Percentiles rank a stretch among this genome's conserved stretches.
Conservation (phyloP, 2,113 vertebrate species). For the Brachionichthys hirsutus region DNA sequence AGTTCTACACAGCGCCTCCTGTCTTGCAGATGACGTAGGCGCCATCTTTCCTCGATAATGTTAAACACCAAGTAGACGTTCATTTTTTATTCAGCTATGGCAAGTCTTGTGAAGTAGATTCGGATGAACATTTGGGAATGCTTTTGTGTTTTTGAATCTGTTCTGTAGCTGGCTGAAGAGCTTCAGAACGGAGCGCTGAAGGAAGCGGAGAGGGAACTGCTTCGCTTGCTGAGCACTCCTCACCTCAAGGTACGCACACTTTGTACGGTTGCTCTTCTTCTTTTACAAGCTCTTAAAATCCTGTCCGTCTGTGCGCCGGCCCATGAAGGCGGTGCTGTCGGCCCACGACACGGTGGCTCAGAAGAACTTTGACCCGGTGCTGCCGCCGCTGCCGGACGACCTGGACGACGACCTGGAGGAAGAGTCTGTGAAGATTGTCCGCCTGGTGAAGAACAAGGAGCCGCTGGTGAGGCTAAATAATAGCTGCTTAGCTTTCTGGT, state of each 20-base stretch:
- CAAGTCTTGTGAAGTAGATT: not conserved
- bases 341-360: slow-evolving; percentile 95
- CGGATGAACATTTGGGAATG: not conserved
- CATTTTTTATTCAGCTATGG: not conserved
- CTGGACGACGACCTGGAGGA: slow-evolving; percentile 92
- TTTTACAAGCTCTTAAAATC: not conserved
- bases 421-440: slow-evolving; percentile 95
- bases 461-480: slow-evolving; percentile 91
- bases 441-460: slow-evolving; percentile 96
- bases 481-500: too few species aligned
- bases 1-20: slow-evolving; percentile 87
- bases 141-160: not conserved
- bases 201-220: slow-evolving; percentile 87
- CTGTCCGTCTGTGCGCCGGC: not conserved
- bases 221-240: slow-evolving; percentile 88
- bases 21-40: slow-evolving; percentile 92
- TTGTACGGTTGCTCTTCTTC: slow-evolving; percentile 1
- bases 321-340: slow-evolving; percentile 87
- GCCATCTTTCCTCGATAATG: not conserved
- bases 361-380: slow-evolving; percentile 95
- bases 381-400: slow-evolving; percentile 91
- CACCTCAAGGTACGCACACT: slow-evolving; percentile 85
- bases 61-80: not conserved
- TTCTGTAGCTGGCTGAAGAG: slow-evolving; percentile 87
- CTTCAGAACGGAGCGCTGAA: slow-evolving; percentile 88